phyloP scores from a whole-genome alignment of 2,888 invertebrate species.

The Sisyra terminalis region DNA sequence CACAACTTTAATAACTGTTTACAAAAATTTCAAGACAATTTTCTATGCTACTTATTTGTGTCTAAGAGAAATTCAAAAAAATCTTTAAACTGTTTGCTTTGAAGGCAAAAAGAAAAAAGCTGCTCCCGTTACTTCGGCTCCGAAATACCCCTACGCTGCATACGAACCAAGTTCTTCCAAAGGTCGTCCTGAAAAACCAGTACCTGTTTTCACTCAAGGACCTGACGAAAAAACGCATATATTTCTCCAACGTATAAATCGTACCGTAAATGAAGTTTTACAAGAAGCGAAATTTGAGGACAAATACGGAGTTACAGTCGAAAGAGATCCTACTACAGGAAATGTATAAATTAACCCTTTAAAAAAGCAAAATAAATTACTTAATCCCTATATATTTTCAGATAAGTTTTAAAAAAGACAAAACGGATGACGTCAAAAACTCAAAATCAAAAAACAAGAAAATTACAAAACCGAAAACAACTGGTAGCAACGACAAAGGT shows the following conservation, averaged over 20 bases:
- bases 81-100: too few species aligned
- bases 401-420: neutral
- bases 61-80: too few species aligned
- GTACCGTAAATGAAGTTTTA: conserved; percentile 41
- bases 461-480: conserved; percentile 11
- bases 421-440: neutral
- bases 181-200: conserved; percentile 27
- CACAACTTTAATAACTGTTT: too few species aligned
- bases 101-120: conserved; percentile 11
- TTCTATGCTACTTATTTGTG: too few species aligned
- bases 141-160: conserved; percentile 8
- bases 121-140: conserved; percentile 9
- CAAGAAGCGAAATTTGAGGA: conserved; percentile 42
- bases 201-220: conserved; percentile 37
- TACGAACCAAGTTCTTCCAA: conserved; percentile 1
- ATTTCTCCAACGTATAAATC: conserved; percentile 48
- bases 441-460: neutral
- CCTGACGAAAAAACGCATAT: conserved; percentile 43
- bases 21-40: too few species aligned
- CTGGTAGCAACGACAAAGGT: conserved; percentile 24
- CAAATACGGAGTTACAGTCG: conserved; percentile 40
- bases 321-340: conserved; percentile 34
- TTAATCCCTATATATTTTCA: too few species aligned
- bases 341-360: conserved; percentile 15
- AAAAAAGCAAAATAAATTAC: neutral